phyloP scores from a whole-genome alignment of 2,113 vertebrate genomes.

The Odontesthes bonariensis region DNA sequence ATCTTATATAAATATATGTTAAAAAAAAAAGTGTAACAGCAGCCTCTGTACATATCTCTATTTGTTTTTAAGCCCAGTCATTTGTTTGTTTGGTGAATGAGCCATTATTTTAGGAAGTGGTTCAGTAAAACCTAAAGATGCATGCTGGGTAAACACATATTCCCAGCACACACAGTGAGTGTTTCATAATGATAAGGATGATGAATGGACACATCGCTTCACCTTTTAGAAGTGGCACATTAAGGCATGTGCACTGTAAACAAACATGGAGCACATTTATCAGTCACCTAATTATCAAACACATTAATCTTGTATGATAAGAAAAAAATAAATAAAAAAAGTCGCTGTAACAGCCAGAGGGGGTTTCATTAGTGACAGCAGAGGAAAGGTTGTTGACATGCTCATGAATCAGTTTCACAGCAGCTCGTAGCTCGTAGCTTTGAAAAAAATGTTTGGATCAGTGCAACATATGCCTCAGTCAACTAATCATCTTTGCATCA shows the following conservation, averaged over 20 bases:
- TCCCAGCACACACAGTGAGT: conserved; percentile 27
- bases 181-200: conserved; percentile 59
- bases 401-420: conserved; percentile 65
- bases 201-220: conserved; percentile 57
- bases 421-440: conserved; percentile 7
- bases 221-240: conserved; percentile 62
- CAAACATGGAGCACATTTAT: conserved; percentile 62
- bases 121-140: conserved; percentile 3
- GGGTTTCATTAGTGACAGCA: conserved; percentile 37
- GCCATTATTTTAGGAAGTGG: neutral
- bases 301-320: conserved; percentile 50
- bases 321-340: conserved; percentile 42
- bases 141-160: neutral
- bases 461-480: neutral
- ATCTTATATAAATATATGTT: no score
- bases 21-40: no score
- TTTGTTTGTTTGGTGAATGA: neutral
- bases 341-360: conserved; percentile 21
- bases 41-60: no score
- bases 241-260: conserved; percentile 56
- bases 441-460: neutral
- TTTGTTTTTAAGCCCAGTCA: no score
- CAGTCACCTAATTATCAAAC: conserved; percentile 61
- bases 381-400: conserved; percentile 38
- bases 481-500: neutral